Conservation (phyloP, 2,888 invertebrate genomes). For the Amblyteles armatorius region DNA sequence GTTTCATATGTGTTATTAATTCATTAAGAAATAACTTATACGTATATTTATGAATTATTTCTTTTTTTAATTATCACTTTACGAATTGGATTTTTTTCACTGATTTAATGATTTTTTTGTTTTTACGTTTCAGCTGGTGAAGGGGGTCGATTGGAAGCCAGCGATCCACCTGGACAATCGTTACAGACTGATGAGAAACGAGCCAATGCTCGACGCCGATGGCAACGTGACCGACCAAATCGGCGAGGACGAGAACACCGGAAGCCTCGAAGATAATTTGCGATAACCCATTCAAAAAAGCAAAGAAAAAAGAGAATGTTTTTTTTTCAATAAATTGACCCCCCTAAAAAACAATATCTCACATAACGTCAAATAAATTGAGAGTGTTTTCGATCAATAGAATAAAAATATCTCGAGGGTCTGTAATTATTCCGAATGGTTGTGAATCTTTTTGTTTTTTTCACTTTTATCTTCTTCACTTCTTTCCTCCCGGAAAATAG, state of each 20-base stretch:
- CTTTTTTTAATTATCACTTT: too few relatives aligned
- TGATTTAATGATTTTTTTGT: not conserved
- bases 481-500: not conserved
- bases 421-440: not conserved
- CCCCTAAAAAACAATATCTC: not conserved
- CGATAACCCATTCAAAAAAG: not conserved
- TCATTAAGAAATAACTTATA: too few relatives aligned
- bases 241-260: constrained; percentile 71
- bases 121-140: constrained; percentile 72
- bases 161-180: constrained; percentile 82
- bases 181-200: constrained; percentile 80
- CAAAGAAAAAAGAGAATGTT: not conserved
- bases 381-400: not conserved
- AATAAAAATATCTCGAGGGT: not conserved
- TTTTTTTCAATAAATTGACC: not conserved
- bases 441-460: not conserved
- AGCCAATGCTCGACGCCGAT: constrained; percentile 79
- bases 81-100: not conserved
- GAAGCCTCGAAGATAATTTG: constrained; percentile 14
- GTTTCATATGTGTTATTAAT: too few relatives aligned
- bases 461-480: not conserved
- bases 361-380: not conserved
- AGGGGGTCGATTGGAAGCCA: constrained; percentile 70
- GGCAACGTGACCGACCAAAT: constrained; percentile 77
- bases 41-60: too few relatives aligned